phyloP scores from a whole-genome alignment of 2,797 vertebrate genomes.

The Channallabes apus region DNA sequence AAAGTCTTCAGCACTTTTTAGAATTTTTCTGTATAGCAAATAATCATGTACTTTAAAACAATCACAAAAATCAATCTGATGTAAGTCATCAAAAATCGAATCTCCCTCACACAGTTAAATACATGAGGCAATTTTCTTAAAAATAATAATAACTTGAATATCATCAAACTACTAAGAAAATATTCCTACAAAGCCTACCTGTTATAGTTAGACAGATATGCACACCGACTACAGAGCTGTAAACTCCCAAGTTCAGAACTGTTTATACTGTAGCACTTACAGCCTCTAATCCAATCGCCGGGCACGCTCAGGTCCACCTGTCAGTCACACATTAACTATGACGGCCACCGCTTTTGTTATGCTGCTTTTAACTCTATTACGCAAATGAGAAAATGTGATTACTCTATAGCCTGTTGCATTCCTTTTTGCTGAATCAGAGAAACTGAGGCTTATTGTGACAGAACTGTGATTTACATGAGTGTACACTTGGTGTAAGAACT shows the following conservation, averaged over 20 bases:
- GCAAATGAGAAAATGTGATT: neutral
- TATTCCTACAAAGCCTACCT: conserved; percentile 9
- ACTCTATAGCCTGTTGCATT: neutral
- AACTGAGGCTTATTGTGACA: neutral
- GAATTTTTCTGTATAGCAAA: neutral
- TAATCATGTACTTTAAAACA: neutral
- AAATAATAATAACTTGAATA: neutral
- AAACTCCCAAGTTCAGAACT: conserved; percentile 8
- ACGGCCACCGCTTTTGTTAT: neutral
- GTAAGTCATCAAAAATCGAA: neutral
- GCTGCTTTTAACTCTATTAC: neutral
- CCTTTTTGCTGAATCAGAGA: neutral
- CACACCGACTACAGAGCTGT: neutral
- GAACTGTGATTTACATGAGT: neutral
- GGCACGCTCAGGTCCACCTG: neutral
- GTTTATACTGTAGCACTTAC: neutral
- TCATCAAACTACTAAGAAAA: neutral
- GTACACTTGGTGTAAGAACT: neutral
- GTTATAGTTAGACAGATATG: neutral
- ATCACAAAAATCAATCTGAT: neutral
- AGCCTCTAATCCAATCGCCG: neutral
- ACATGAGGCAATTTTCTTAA: neutral
- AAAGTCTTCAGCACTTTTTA: too few species aligned
- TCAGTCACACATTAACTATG: conserved; percentile 40
- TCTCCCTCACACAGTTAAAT: neutral